Evolutionary conservation across 1,140 invertebrate species (phyloP).

Genomic region (Spodoptera litura): DNA sequence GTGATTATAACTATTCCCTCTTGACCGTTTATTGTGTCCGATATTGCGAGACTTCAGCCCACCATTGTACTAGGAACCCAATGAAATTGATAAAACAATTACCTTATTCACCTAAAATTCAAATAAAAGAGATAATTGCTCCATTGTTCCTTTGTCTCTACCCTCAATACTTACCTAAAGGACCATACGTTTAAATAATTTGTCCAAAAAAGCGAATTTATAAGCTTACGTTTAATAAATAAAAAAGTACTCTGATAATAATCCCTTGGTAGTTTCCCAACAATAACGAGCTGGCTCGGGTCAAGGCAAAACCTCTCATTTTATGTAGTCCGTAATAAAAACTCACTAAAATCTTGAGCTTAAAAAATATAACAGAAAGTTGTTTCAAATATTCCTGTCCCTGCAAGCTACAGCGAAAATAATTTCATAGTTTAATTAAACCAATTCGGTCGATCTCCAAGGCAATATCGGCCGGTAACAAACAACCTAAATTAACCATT

Average conservation of each 20-base stretch:
- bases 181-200: neutral
- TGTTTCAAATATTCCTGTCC: neutral
- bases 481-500: conserved; percentile 56
- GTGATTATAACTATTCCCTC: too few relatives aligned
- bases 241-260: conserved; percentile 16
- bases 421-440: conserved; percentile 36
- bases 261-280: conserved; percentile 7
- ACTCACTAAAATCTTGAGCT: conserved; percentile 1
- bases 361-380: conserved; percentile 6
- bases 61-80: too few relatives aligned
- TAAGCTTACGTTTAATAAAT: conserved; percentile 18
- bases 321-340: conserved; percentile 26
- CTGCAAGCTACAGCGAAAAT: neutral
- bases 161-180: neutral
- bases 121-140: too few relatives aligned
- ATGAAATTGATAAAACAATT: too few relatives aligned
- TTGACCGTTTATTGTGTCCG: too few relatives aligned
- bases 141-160: neutral
- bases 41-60: too few relatives aligned
- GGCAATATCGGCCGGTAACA: neutral
- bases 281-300: neutral
- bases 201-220: conserved; percentile 6
- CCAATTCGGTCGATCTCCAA: neutral
- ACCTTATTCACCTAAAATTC: too few relatives aligned
- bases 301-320: conserved; percentile 22